Conservation (phyloP, 2,113 vertebrate genomes). For the Vulpes ferrilata region DNA sequence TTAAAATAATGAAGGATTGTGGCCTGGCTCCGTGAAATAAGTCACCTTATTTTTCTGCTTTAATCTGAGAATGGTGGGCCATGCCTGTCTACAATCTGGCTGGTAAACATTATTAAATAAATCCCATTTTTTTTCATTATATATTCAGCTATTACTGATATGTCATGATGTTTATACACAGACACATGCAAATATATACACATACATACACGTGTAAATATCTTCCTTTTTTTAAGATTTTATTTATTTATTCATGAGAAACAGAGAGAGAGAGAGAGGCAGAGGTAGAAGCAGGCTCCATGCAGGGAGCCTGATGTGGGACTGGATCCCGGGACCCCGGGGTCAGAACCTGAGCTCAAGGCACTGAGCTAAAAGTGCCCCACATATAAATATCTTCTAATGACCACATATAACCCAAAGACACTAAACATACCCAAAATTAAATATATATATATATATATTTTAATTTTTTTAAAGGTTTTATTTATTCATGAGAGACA, state of each 20-base stretch:
- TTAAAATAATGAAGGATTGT: not conserved
- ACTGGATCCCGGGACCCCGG: too few relatives aligned
- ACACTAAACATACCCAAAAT: not conserved
- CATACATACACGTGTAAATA: not conserved
- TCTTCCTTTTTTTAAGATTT: not conserved
- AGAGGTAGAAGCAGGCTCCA: too few relatives aligned
- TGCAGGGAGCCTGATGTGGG: too few relatives aligned
- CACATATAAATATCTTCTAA: not conserved
- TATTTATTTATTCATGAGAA: too few relatives aligned
- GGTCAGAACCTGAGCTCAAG: too few relatives aligned
- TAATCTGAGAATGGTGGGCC: conserved; percentile 14
- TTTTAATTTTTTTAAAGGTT: too few relatives aligned
- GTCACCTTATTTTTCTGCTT: not conserved
- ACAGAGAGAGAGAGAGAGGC: too few relatives aligned
- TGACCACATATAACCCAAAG: not conserved
- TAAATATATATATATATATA: not conserved
- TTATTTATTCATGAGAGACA: too few relatives aligned
- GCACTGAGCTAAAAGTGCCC: too few relatives aligned
- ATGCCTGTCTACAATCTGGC: not conserved
- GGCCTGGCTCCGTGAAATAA: not conserved
- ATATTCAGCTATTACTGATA: not conserved
- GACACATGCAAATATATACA: not conserved
- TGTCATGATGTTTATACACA: not conserved
- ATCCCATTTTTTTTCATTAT: not conserved
- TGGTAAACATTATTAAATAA: conserved; percentile 21